Base-by-base conservation (phyloP, 2,113 vertebrate species). In the Syrmaticus mikado region DNA sequence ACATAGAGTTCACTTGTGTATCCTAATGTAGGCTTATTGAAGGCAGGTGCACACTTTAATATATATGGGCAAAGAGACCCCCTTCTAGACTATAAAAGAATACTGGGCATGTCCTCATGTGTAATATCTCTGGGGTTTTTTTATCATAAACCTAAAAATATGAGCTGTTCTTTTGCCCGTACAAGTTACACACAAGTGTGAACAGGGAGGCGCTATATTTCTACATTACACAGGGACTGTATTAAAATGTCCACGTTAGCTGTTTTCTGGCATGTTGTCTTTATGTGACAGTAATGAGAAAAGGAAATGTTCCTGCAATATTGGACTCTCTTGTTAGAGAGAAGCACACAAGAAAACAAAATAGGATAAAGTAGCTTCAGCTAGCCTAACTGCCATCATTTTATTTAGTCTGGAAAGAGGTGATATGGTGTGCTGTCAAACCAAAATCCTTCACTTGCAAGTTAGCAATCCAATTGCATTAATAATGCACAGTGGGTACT, bases 31-130 rank as follows among this genome's bases (percentile, higher is more conserved):
- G 32, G 72, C 96, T 97, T 97, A 98, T 97, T 97, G 96, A 97
- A 98, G 96, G 96, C 97, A 98, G 98, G 97, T 98, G 98, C 95
- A 96, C 84, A 84, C 94, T 97, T 95, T 92, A 96, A 96, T 96
- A 97, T 95, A 97, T 85, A 91, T 81, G 91, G 97, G 95, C 92
- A 95, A 27, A 90, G 97, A 93, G 98, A 97, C 88, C 62, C 96
- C 96, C 96, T 97, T 96, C 57, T 74, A 96, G 72, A 96, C 96
- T 85, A 94, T 98, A 98, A 98, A 98, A 96, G 64, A 94, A 95
- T 82, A 93, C 91, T 96, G 79, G 85, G 74, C 79, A 95, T 91
- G 96, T 96, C 95, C 83, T 97, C 90, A 85, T 90, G 86, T 95
- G 86, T 82, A 96, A 93, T 97, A 96, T 87, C 92, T 93, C 77